Evolutionary conservation across 2,113 vertebrate genomes (phyloP), one percentile per base, ranked within the genome.

Genomic region (Calyptomena viridis): DNA sequence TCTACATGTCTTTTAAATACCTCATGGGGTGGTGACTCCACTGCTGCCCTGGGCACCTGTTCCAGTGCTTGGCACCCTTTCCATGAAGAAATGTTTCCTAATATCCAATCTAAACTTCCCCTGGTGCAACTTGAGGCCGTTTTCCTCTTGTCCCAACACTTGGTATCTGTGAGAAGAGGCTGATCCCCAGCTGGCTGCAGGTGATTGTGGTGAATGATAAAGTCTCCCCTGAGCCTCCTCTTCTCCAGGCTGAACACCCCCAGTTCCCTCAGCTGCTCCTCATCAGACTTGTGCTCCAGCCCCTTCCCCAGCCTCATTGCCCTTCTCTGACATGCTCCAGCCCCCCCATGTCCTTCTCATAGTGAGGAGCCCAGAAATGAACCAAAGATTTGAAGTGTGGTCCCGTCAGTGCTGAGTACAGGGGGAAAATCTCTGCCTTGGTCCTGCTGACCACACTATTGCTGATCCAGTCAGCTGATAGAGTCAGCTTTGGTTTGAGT

Each of bases 151-250:
- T 64, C 6, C 20, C 76, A 14, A 49, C 20, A 5, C 19, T 82
- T 47, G 12, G 62, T 73, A 31, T 8, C 5, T 78, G 20, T 6
- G 30, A 77, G 30, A 85, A 27, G 33, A 86, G 19, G 23, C 25
- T 0, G 0, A n/a, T 17, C 16, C 33, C 37, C 33, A 25, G 11
- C 37, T 42, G 8, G 4, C 3, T 67, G 3, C 30, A 33, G 59
- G 17, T 3, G 58, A 5, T 5, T 77, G 30, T 16, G 53, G 72
- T 62, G n/a, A 55, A 3, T 8, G 1, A 37, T 33, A 20, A 52
- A 25, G 10, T 82, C 6, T 11, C 22, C 8, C 10, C 13, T 46
- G 8, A 77, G 14, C 23, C 30, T 77, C 11, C n/a, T 58, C 31
- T 81, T 58, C 16, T 68, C 17, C 23, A 68, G n/a, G 39, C 40